phyloP scores from a whole-genome alignment of 2,113 vertebrate genomes.

The Tringa solitaria region DNA sequence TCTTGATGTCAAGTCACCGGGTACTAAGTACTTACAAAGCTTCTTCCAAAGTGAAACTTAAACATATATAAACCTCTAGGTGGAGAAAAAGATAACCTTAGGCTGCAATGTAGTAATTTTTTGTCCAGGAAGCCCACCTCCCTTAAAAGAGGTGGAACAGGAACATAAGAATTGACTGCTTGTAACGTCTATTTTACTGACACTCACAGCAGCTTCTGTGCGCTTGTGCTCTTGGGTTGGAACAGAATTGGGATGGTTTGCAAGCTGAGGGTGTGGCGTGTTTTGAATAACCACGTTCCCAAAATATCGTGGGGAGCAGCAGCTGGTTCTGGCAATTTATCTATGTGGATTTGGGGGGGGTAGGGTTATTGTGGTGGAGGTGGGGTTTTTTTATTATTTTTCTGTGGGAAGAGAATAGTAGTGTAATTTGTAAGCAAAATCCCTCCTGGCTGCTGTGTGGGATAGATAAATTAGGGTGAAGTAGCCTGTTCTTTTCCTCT shows the following conservation, averaged over 20 bases:
- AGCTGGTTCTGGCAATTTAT: neutral
- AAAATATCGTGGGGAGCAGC: neutral
- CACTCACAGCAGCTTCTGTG: neutral
- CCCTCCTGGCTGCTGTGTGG: neutral
- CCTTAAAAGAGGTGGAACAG: neutral
- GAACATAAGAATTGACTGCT: neutral
- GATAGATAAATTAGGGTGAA: neutral
- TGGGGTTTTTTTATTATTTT: neutral
- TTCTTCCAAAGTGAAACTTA: neutral
- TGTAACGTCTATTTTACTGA: neutral
- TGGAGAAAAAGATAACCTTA: neutral
- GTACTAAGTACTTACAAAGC: neutral
- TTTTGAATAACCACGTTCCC: neutral
- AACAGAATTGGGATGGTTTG: neutral
- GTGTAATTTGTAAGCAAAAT: neutral
- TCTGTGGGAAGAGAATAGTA: neutral
- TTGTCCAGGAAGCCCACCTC: neutral
- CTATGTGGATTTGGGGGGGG: neutral
- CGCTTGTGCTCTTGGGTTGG: fast-evolving
- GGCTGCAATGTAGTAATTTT: neutral
- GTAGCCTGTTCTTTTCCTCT: neutral
- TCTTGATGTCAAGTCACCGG: neutral
- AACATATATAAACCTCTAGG: neutral
- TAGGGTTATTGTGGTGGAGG: neutral
- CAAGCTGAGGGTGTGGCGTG: neutral